These are phyloP conservation scores for Leucosticte australis DNA, from an alignment of 2,113 vertebrate species.

Conservation along the genomic window DNA sequence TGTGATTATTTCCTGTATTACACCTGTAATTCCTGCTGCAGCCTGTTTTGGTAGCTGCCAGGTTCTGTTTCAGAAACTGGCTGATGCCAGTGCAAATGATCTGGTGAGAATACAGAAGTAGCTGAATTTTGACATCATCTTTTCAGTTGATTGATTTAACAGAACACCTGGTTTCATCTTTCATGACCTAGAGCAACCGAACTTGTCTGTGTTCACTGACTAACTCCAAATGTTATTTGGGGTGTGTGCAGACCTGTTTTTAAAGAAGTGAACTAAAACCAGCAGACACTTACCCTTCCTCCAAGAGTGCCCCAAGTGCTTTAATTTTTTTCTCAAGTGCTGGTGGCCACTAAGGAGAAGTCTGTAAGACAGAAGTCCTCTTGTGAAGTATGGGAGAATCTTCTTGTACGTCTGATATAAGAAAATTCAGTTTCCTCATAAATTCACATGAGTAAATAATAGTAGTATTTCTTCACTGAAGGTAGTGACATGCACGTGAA, in stretches of 20 bases:
- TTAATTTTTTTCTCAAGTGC: background rate
- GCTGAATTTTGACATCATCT: background rate
- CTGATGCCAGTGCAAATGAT: background rate
- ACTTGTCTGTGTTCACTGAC: background rate
- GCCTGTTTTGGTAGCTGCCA: background rate
- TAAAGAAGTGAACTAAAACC: background rate
- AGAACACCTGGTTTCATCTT: background rate
- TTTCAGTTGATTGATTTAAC: background rate
- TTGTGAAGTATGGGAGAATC: background rate
- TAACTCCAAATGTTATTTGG: background rate
- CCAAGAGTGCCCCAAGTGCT: background rate
- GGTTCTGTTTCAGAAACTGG: conserved; percentile 2
- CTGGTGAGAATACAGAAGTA: background rate
- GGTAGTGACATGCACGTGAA: background rate
- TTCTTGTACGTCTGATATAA: background rate
- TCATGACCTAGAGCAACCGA: background rate
- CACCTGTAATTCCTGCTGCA: background rate
- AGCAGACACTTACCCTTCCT: background rate
- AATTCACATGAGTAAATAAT: background rate
- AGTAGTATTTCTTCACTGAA: background rate
- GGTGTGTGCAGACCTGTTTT: background rate
- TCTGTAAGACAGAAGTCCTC: background rate
- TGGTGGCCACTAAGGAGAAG: background rate
- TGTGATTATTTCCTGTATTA: conserved; percentile 12
- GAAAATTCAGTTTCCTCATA: background rate